These are phyloP conservation scores for Antitype chi DNA, from an alignment of 2,888 invertebrate species.

Conservation along the genomic window DNA sequence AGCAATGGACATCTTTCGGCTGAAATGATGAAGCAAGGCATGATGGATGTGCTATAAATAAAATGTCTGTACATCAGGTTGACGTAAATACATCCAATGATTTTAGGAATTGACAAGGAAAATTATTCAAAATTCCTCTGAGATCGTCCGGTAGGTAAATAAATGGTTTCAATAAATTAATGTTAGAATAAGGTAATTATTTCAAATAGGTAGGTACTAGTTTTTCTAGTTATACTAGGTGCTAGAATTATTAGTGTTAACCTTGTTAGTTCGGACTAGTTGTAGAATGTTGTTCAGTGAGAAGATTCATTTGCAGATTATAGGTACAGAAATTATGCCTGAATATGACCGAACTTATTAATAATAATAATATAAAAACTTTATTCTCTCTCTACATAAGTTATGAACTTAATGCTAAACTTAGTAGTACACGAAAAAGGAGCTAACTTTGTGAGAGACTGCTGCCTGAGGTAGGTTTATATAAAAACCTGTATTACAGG, in stretches of 20 bases:
- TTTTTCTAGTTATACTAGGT: conserved; percentile 14
- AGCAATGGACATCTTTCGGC: no score
- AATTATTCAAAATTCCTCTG: conserved; percentile 11
- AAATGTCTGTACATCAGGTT: background rate
- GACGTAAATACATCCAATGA: background rate
- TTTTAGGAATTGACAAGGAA: conserved; percentile 19
- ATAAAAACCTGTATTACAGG: no score
- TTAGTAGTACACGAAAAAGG: no score
- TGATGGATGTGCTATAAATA: conserved; percentile 33
- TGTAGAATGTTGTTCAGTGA: conserved; percentile 15
- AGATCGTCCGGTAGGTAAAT: conserved; percentile 11
- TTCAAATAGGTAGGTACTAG: conserved; percentile 18
- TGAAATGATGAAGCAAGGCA: background rate
- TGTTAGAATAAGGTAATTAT: conserved; percentile 1
- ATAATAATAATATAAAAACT: no score
- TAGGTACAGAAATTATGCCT: background rate
- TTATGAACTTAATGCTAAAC: no score
- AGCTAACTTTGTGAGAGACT: no score
- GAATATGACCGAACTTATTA: no score
- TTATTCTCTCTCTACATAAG: no score
- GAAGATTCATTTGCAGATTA: background rate
- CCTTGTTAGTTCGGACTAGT: conserved; percentile 18
- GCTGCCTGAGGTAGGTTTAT: no score
- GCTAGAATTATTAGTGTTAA: conserved; percentile 6
- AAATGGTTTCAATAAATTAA: conserved; percentile 15